Base-by-base conservation (phyloP, 2,888 invertebrate genomes). In the Nycteola revayana region DNA sequence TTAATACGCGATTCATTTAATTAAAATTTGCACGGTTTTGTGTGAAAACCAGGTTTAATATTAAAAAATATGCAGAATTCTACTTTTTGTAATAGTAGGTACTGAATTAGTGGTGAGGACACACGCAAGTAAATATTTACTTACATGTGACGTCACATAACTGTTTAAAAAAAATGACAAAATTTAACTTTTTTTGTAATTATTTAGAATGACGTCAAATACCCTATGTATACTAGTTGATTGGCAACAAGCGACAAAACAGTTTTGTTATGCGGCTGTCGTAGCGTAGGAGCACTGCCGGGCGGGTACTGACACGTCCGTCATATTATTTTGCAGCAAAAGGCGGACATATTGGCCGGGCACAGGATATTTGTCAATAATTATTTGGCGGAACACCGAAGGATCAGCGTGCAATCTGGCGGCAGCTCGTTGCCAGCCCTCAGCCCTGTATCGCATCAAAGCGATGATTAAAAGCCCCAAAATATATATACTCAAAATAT, bases 341-440 rank as follows among this genome's bases (percentile, higher is more conserved):
- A 89, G 76, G 89, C 89, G 81, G 89, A 89, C 81, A 87, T 89
- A 74, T 80, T 89, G 89, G 89, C 89, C 78, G 89, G 89, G 65
- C 89, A 89, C 75, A 83, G 89, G 78, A 88, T 89, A 80, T 89
- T 89, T 88, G 89, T 89, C 81, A 89, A 89, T 89, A 89, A 89
- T 89, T 89, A 89, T 89, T 89, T 89, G 89, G 89, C 89, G 68
- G 89, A 89, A 72, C 89, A 89, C 75, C 85, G 89, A 72, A 83
- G 89, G 76, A 89, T 89, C 89, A 89, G 89, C 88, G 88, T 89
- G 68, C 89, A 89, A 74, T 87, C 88, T 50, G 89, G 88, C 55
- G 87, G 84, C 61, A 83, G 85, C 71, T 87, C 88, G 57, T 72
- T 88, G 64, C 88, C 88, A 46, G 88, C 88, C 33, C 85, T 88